Conservation (phyloP, 2,888 invertebrate genomes). For the Patella depressa region DNA sequence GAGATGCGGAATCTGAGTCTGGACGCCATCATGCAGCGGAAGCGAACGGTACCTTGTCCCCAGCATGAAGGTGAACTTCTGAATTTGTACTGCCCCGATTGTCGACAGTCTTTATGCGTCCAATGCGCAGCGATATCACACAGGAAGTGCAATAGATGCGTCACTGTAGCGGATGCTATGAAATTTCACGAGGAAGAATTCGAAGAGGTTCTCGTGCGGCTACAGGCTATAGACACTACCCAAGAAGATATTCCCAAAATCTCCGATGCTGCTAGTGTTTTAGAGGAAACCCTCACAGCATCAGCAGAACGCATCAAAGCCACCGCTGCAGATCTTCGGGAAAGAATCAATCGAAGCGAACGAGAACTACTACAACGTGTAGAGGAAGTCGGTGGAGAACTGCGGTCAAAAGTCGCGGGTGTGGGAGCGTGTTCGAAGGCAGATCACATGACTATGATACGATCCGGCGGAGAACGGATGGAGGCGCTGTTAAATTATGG, state of each 20-base stretch:
- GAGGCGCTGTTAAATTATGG: constrained; percentile 54
- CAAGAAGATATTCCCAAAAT: background rate
- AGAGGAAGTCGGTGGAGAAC: constrained; percentile 38
- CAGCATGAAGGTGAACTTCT: constrained; percentile 49
- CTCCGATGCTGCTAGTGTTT: background rate
- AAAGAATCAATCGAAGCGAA: constrained; percentile 49
- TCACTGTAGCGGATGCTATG: constrained; percentile 53
- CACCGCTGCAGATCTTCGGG: constrained; percentile 45
- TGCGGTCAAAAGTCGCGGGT: constrained; percentile 36
- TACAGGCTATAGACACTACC: constrained; percentile 14
- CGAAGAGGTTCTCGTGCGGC: constrained; percentile 25
- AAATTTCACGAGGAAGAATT: constrained; percentile 45
- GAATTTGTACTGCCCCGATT: constrained; percentile 53
- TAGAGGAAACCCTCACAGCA: constrained; percentile 37
- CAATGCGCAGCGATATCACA: constrained; percentile 55
- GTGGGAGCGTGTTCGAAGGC: constrained; percentile 41
- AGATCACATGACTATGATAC: constrained; percentile 44
- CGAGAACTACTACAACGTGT: constrained; percentile 45
- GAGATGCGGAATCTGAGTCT: constrained; percentile 52
- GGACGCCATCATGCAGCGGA: constrained; percentile 50
- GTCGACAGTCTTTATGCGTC: constrained; percentile 52
- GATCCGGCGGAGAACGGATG: constrained; percentile 52
- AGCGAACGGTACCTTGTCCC: constrained; percentile 49
- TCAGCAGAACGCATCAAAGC: constrained; percentile 48
- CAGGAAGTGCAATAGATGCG: constrained; percentile 52